Evolutionary conservation across 2,888 invertebrate species (phyloP).

Genomic region (Cordilura impudica): DNA sequence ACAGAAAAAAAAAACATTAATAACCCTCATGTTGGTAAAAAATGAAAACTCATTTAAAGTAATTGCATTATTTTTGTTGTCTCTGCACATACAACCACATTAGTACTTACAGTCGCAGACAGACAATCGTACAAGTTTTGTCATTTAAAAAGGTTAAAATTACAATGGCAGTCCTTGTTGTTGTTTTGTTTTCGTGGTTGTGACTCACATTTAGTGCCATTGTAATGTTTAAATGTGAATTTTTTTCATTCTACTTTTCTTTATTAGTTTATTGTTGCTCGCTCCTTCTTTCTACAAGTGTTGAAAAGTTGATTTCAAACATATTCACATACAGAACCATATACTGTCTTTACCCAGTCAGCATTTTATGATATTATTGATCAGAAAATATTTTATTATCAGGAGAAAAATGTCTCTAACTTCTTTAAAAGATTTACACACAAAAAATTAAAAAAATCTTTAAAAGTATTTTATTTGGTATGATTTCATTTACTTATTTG

Average conservation of each 20-base stretch:
- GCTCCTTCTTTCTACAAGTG: background rate
- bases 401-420: too few species aligned
- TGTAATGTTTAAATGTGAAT: conserved; percentile 11
- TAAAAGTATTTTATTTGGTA: too few species aligned
- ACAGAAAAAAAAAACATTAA: too few species aligned
- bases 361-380: too few species aligned
- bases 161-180: conserved; percentile 4
- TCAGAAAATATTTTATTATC: too few species aligned
- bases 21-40: background rate
- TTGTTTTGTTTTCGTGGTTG: conserved; percentile 29
- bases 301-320: background rate
- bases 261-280: background rate
- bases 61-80: conserved; percentile 36
- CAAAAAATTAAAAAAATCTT: too few species aligned
- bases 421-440: too few species aligned
- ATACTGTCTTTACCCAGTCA: too few species aligned
- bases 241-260: conserved; percentile 1
- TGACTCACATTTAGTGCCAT: conserved; percentile 13
- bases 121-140: background rate
- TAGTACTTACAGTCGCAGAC: background rate
- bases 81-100: background rate
- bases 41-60: conserved; percentile 50
- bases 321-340: background rate
- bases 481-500: too few species aligned
- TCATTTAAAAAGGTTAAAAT: conserved; percentile 8